Base-by-base conservation (phyloP, 2,113 vertebrate species). In the Corythoichthys haematopterus region DNA sequence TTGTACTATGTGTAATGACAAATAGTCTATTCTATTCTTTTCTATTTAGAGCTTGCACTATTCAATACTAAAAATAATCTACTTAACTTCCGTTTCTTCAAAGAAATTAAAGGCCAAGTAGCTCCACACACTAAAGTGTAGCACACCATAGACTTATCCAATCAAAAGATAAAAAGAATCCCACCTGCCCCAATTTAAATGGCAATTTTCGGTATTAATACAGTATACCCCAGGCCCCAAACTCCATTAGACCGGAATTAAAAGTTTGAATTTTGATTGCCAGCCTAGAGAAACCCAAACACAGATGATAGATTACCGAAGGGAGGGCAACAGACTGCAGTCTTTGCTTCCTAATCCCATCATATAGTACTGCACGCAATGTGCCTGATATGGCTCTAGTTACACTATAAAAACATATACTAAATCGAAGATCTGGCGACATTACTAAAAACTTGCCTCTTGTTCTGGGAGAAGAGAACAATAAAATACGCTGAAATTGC, bases 171-270 rank as follows among this genome's bases (percentile, higher is more conserved):
- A 43, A 43, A 43, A 28, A 28, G 20, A 28, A 28, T 28, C 20
- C 20, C 20, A 28, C 20, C 20, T 28, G 20, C 20, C 20, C 20
- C 20, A 28, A 28, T 28, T 28, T 28, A 28, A 28, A 43, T 8
- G 40, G 40, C 40, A 2, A 43, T 43, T 43, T 43, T 43, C 6
- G 6, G 40, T 43, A 43, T 43, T 6, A 43, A 43, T 43, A 43
- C 6, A 43, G 40, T 43, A 43, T 43, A 64, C 73, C 76, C 69
- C 69, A 71, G 61, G 20, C 70, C 77, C 68, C 66, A 71, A 68
- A 64, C 75, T 80, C 77, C 84, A 78, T 84, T 84, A 84, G 69
- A 33, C 53, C 67, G 63, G 78, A 75, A 83, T 89, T 81, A 81
- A 74, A 77, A 66, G 59, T 57, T 8, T 55, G 70, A 80, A 84